Conservation (phyloP, 2,797 vertebrate species). For the Taenioides sp. region DNA sequence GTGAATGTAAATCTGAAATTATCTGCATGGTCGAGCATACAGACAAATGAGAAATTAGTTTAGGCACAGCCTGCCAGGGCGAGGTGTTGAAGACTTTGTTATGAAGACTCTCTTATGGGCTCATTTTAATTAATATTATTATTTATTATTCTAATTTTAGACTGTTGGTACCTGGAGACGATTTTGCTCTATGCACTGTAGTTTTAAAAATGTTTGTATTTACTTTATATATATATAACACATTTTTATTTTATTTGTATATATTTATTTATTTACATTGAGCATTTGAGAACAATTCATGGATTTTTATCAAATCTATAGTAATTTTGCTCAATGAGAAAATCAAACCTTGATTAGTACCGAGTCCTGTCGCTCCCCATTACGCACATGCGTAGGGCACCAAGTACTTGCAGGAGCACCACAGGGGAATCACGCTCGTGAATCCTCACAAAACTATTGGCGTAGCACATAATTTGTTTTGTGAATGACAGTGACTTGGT, state of each 20-base stretch:
- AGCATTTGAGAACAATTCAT: not conserved
- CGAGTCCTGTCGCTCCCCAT: too few species aligned
- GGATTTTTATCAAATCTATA: too few species aligned
- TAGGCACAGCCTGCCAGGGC: not conserved
- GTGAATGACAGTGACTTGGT: not conserved
- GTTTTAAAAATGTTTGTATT: not conserved
- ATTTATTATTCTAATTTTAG: not conserved
- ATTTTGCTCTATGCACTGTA: not conserved
- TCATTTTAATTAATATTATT: slow-evolving; percentile 5
- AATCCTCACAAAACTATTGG: too few species aligned
- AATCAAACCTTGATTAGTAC: too few species aligned
- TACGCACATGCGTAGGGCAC: too few species aligned
- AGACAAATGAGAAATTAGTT: slow-evolving; percentile 20
- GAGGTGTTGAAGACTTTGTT: slow-evolving; percentile 11
- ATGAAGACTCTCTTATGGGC: not conserved
- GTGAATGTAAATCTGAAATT: slow-evolving; percentile 19
- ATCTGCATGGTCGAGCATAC: slow-evolving; percentile 15
- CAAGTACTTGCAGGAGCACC: too few species aligned
- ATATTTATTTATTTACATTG: not conserved
- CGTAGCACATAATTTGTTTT: too few species aligned
- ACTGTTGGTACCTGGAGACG: not conserved
- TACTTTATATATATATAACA: not conserved
- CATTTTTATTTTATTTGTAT: too few species aligned
- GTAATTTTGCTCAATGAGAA: too few species aligned
- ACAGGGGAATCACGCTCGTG: too few species aligned